A percentile compares a stretch with the other conserved stretches of the same genome.
These are phyloP conservation scores for Blennius ocellaris DNA, from an alignment of 2,113 vertebrate genomes.

Conservation along the genomic window DNA sequence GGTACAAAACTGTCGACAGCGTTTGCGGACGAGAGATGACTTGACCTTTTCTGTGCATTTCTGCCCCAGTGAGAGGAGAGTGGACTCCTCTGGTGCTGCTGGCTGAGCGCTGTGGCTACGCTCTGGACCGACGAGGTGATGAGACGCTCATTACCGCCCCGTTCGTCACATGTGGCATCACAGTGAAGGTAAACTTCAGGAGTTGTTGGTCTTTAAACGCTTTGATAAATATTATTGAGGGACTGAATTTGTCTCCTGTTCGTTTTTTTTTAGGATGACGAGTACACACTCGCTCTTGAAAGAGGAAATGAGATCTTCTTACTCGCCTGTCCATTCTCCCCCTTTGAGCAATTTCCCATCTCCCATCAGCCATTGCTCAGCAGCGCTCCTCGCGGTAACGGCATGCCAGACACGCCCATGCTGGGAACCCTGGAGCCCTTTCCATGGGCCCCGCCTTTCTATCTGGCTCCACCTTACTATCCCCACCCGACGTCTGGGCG, in stretches of 20 bases:
- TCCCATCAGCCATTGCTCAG: conserved; percentile 4
- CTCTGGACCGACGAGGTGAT: conserved; percentile 24
- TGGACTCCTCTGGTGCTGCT: conserved; percentile 59
- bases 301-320: conserved; percentile 26
- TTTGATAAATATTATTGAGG: neutral
- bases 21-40: no score
- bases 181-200: conserved; percentile 51
- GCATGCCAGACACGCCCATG: neutral
- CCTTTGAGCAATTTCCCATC: neutral
- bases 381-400: neutral
- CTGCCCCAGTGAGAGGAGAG: conserved; percentile 60
- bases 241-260: neutral
- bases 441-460: conserved; percentile 63
- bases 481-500: conserved; percentile 58
- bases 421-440: conserved; percentile 10
- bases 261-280: conserved; percentile 56
- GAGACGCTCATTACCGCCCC: conserved; percentile 34
- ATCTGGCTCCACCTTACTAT: conserved; percentile 69
- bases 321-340: conserved; percentile 56
- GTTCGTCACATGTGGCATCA: conserved; percentile 63
- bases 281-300: conserved; percentile 56
- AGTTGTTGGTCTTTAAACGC: neutral
- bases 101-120: conserved; percentile 66
- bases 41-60: neutral
- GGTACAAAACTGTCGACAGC: no score